Conservation (phyloP, 2,113 vertebrate species). For the rat (Rattus norvegicus) region GRCr8 NC_086026.1:59094001-59094500, state of each 20-base stretch:
- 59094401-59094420: background rate
- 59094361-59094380: background rate
- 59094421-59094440: background rate
- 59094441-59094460: background rate
- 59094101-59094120: background rate
- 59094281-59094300: background rate
- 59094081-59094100: rapidly evolving
- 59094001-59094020: no score
- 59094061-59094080: background rate
- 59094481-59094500: no score
- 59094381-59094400: background rate
- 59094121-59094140: background rate
- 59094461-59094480: no score
- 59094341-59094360: background rate
- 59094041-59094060: background rate
- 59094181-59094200: background rate
- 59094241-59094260: background rate
- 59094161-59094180: background rate
- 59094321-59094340: background rate
- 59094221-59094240: background rate
- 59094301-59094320: background rate
- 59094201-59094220: background rate
- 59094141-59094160: background rate
- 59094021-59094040: no score
- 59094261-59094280: background rate